A percentile compares a stretch with the other conserved stretches of the same genome.
These are phyloP conservation scores for Macrotrachela quadricornifera DNA, from an alignment of 1,140 invertebrate genomes.

Conservation along the genomic window DNA sequence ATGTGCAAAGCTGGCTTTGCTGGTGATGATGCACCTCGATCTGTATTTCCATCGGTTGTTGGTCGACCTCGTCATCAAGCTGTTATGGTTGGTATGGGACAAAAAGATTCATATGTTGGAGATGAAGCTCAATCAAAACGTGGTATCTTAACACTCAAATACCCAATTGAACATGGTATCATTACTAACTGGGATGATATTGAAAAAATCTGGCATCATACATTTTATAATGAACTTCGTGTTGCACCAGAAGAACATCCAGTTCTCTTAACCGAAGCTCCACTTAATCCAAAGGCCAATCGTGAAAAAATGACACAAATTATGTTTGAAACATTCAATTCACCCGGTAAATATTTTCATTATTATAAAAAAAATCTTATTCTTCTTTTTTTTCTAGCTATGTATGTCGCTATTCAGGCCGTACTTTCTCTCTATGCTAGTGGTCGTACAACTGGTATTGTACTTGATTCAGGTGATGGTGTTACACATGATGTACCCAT, in stretches of 20 bases:
- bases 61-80: constrained; percentile 52
- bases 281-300: constrained; percentile 11
- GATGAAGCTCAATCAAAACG: constrained; percentile 54
- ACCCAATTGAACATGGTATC: constrained; percentile 73
- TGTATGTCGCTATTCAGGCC: constrained; percentile 57
- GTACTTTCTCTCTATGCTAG: constrained; percentile 73
- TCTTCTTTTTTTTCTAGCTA: constrained; percentile 17
- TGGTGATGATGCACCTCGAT: constrained; percentile 57
- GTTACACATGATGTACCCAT: constrained; percentile 81
- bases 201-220: constrained; percentile 12
- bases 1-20: constrained; percentile 71
- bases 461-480: constrained; percentile 73
- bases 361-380: constrained; percentile 13
- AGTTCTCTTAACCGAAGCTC: constrained; percentile 11
- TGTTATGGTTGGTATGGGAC: constrained; percentile 7
- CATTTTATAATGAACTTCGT: constrained; percentile 11
- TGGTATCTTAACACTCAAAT: constrained; percentile 47
- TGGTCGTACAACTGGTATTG: constrained; percentile 81
- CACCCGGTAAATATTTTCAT: no score
- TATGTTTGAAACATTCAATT: constrained; percentile 29
- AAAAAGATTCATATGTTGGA: constrained; percentile 78
- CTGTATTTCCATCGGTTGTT: constrained; percentile 62
- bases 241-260: constrained; percentile 16
- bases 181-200: constrained; percentile 63
- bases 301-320: constrained; percentile 30